A percentile compares a stretch with the other conserved stretches of the same genome.
Conservation (phyloP, 2,888 invertebrate genomes). For the Stenolophus ochropezus region DNA sequence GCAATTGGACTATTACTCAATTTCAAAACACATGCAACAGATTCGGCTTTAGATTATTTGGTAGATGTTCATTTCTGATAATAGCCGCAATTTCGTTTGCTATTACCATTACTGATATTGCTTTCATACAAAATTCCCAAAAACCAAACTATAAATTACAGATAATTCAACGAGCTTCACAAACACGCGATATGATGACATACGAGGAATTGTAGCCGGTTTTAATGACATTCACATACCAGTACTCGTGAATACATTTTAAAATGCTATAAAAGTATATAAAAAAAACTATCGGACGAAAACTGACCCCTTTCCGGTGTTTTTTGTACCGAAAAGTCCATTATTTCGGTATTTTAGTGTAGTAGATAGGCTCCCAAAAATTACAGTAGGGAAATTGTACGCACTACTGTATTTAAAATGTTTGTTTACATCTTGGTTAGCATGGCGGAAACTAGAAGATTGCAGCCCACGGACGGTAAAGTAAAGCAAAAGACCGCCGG, state of each 20-base stretch:
- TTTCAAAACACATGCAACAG: not conserved
- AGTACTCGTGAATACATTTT: not conserved
- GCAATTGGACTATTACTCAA: conserved; percentile 3
- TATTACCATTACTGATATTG: not conserved
- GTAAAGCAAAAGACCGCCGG: no score
- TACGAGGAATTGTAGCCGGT: not conserved
- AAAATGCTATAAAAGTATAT: no score
- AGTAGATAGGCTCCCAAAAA: no score
- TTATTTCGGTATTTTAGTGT: no score
- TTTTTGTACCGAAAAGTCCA: no score
- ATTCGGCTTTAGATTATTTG: not conserved
- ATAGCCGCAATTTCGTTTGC: not conserved
- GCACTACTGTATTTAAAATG: no score
- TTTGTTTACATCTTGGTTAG: no score
- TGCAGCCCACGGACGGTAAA: no score
- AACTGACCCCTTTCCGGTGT: no score
- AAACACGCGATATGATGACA: not conserved
- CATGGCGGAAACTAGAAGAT: no score
- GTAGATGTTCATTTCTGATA: conserved; percentile 8
- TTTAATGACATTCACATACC: not conserved
- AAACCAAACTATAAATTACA: not conserved
- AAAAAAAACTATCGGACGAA: no score
- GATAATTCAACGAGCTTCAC: not conserved
- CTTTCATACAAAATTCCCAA: not conserved
- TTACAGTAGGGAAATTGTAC: no score